Base-by-base conservation (phyloP, 2,113 vertebrate species). In the Hippolais icterina region DNA sequence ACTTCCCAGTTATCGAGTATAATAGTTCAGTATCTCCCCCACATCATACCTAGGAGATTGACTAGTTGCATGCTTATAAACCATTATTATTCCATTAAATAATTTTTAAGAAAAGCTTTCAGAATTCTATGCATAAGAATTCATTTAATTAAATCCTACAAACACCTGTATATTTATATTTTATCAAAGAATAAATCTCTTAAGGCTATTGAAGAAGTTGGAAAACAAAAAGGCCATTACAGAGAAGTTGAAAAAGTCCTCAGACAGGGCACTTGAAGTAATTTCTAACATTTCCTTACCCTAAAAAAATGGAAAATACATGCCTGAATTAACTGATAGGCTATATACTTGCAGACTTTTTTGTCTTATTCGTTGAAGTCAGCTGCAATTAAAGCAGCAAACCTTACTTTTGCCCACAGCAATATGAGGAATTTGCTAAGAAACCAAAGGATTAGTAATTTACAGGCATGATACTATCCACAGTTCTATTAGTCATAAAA, bases 191-290 rank as follows among this genome's bases (percentile, higher is more conserved):
- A 68, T 2, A 71, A 64, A 33, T 37, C 11, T 56, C 5, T 33
- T 28, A 52, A 68, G 24, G 46, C 35, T 41, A 68, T 7, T 49
- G 11, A 37, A 41, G 5, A 47, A 63, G 22, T 22, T 27, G 23
- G 23, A 25, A 25, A 63, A 53, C 28, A 75, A 76, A 75, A 85
- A 54, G 16, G 17, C 76, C 11, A 37, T 22, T 9, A 68, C 23
- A 87, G 10, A 47, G 10, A 78, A 74, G 10, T 0, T 35, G 12
- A 87, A 20, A 10, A 71, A 18, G 18, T 56, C 12, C 7, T 89
- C 44, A 49, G 42, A 81, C 0, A 59, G 4, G 8, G 15, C 10
- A 54, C 8, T 42, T 57, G 0, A 57, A 46, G 12, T 12, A 49
- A 60, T 19, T 77, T 50, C 42, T 35, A 44, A 68, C 27, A 57